Evolutionary conservation across 2,888 invertebrate species (phyloP), one percentile per base, ranked within the genome.

Genomic region (Ditula angustiorana): DNA sequence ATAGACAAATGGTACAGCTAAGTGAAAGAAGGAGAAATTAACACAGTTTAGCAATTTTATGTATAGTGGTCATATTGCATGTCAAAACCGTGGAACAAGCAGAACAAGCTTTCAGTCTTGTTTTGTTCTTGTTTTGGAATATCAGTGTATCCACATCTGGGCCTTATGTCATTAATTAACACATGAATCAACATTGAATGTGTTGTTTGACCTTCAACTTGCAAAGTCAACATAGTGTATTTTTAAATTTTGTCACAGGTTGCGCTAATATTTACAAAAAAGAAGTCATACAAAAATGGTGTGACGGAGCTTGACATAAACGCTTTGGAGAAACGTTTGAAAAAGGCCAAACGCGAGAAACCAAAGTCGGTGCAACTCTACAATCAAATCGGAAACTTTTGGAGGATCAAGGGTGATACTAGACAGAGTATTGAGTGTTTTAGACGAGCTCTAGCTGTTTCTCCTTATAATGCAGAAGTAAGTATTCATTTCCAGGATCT

Each of bases 331-430:
- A 94, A 94, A 79, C 94, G 95, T 66, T 86, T 97, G 67, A 96
- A 96, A 80, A 96, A 96, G 82, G 96, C 96, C 10, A 97, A 96
- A 83, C 93, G 95, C 76, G 96, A 96, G 93, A 97, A 97, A 87
- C 96, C 97, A 65, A 96, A 96, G 78, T 96, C 96, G 59, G 96
- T 97, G 23, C 96, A 97, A 79, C 93, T 97, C 55, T 97, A 97
- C 84, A 98, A 97, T 84, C 97, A 98, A 86, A 97, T 98, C 78
- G 98, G 98, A 1, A 98, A 98, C 87, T 98, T 97, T 86, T 98
- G 97, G 97, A 94, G 97, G 69, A 96, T 98, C 72, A 97, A 97
- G 85, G 98, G 98, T 3, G 96, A 98, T 81, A 96, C 97, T 5
- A 94, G 96, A 78, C 95, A 95, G 79, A 96, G 97, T 0, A 97